These are phyloP conservation scores for Maniola hyperantus DNA, from an alignment of 2,888 invertebrate species.

Conservation along the genomic window DNA sequence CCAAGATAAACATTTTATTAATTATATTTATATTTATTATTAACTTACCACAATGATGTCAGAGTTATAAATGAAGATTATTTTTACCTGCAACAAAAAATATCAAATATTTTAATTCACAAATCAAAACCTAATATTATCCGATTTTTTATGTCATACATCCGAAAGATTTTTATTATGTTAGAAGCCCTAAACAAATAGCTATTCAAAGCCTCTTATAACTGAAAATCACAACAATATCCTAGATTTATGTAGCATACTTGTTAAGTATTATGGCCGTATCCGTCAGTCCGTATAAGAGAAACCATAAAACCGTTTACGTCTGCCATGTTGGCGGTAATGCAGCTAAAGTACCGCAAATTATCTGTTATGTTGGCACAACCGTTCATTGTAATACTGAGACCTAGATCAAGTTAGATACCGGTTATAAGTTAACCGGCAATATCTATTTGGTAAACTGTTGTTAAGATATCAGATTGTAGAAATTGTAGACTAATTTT, in stretches of 20 bases:
- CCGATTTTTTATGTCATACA: too few species aligned
- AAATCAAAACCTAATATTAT: too few species aligned
- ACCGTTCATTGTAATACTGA: conserved; percentile 30
- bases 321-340: conserved; percentile 44
- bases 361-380: conserved; percentile 43
- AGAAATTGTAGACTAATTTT: background rate
- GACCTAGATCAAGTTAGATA: conserved; percentile 13
- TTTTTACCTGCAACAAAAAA: conserved; percentile 2
- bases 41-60: background rate
- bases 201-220: background rate
- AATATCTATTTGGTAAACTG: conserved; percentile 22
- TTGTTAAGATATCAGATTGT: background rate
- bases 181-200: too few species aligned
- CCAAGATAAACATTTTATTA: too few species aligned
- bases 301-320: conserved; percentile 35
- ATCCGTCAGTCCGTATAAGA: conserved; percentile 22
- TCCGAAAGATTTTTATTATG: too few species aligned
- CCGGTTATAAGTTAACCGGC: conserved; percentile 15
- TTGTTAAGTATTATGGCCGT: background rate
- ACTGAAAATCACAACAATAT: background rate
- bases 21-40: background rate
- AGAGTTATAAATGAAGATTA: background rate
- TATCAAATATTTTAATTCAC: background rate
- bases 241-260: background rate
- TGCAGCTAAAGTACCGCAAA: conserved; percentile 56